phyloP scores from a whole-genome alignment of 2,113 vertebrate genomes.

The Oncorhynchus masou region DNA sequence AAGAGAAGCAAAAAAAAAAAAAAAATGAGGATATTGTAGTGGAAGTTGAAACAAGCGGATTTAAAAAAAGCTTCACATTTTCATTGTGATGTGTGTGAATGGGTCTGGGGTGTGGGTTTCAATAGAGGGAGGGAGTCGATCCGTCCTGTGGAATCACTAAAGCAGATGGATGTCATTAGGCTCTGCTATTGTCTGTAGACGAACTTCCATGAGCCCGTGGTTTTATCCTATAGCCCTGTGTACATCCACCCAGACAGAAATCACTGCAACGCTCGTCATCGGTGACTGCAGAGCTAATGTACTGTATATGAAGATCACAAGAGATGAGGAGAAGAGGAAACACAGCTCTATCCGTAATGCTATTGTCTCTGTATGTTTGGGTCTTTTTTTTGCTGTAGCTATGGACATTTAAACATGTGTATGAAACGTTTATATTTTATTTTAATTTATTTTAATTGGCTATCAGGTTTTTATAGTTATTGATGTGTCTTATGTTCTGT shows the following conservation, averaged over 20 bases:
- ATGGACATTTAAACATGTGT: neutral
- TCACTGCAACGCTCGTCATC: slow-evolving; percentile 75
- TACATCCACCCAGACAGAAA: slow-evolving; percentile 57
- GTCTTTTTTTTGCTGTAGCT: neutral
- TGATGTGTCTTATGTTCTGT: slow-evolving; percentile 41
- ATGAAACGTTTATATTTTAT: neutral
- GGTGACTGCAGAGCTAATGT: slow-evolving; percentile 20
- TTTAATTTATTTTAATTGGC: neutral
- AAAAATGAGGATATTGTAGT: slow-evolving; percentile 62
- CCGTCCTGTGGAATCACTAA: slow-evolving; percentile 90
- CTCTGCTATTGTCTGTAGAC: slow-evolving; percentile 87
- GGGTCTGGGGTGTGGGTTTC: slow-evolving; percentile 85
- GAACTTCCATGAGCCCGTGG: slow-evolving; percentile 85
- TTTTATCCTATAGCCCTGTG: slow-evolving; percentile 84
- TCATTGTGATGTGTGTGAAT: slow-evolving; percentile 78
- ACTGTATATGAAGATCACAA: slow-evolving; percentile 1
- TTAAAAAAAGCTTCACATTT: slow-evolving; percentile 66
- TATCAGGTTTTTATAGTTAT: slow-evolving; percentile 18
- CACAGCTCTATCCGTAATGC: slow-evolving; percentile 14
- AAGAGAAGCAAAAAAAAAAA: slow-evolving; percentile 43
- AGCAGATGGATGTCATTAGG: slow-evolving; percentile 93
- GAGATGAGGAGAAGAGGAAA: neutral
- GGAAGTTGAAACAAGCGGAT: slow-evolving; percentile 67
- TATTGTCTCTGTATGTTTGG: neutral
- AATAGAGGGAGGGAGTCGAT: slow-evolving; percentile 78